Conservation (phyloP, 1,140 invertebrate species). For the Heliconius eleuchia region DNA sequence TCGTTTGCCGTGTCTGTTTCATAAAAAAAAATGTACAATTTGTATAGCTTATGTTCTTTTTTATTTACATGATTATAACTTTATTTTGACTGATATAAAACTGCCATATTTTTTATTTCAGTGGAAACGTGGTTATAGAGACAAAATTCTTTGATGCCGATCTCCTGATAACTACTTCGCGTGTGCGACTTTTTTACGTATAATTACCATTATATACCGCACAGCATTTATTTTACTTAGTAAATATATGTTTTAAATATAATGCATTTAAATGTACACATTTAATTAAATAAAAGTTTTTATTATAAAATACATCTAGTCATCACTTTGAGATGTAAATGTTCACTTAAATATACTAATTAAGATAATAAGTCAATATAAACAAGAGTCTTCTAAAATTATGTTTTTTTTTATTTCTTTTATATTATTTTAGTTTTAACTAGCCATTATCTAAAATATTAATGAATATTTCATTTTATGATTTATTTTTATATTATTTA, state of each 20-base stretch:
- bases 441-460: neutral
- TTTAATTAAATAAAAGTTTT: slow-evolving; percentile 8
- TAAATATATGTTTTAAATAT: slow-evolving; percentile 23
- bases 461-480: neutral
- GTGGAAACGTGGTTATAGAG: slow-evolving; percentile 99
- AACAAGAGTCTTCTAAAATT: neutral
- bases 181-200: slow-evolving; percentile 97
- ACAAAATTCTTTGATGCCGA: slow-evolving; percentile 99
- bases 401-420: neutral
- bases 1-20: no score
- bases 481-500: neutral
- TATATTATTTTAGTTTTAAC: neutral
- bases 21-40: no score
- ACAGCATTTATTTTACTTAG: slow-evolving; percentile 36
- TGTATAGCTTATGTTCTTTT: no score
- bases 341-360: neutral
- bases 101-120: slow-evolving; percentile 58
- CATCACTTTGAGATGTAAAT: neutral
- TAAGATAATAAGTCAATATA: slow-evolving; percentile 8
- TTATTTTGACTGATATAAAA: neutral
- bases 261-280: slow-evolving; percentile 25
- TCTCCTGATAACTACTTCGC: slow-evolving; percentile 96
- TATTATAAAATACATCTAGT: slow-evolving; percentile 1
- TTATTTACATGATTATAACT: neutral
- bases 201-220: slow-evolving; percentile 77